Percentiles rank a stretch among this genome's conserved stretches.
phyloP scores from a whole-genome alignment of 2,888 invertebrate genomes.

The Stenichneumon culpator region DNA sequence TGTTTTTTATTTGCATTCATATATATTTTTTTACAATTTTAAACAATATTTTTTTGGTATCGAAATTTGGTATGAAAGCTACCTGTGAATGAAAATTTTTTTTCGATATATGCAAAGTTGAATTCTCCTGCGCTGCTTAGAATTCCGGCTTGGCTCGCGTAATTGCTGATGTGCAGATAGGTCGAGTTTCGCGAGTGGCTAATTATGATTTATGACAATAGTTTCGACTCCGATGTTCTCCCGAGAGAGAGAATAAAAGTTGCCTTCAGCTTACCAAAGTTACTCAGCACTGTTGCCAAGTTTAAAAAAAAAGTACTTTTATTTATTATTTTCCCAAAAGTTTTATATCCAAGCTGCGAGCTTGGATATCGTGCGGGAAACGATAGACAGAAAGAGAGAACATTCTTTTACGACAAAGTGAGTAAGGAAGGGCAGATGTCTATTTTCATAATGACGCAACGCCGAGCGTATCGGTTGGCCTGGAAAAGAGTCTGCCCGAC shows the following conservation, averaged over 20 bases:
- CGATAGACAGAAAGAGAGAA: background rate
- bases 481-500: background rate
- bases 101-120: background rate
- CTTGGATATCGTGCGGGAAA: background rate
- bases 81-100: background rate
- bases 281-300: background rate
- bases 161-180: background rate
- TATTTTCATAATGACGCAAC: slow-evolving; percentile 8
- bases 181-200: background rate
- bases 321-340: background rate
- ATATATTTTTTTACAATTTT: background rate
- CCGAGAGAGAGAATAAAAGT: background rate
- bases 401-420: background rate
- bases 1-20: background rate
- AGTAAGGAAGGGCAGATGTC: background rate
- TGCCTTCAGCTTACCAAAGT: background rate
- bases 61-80: background rate
- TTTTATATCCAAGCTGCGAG: background rate
- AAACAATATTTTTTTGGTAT: background rate
- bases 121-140: background rate
- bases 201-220: slow-evolving; percentile 9
- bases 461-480: slow-evolving; percentile 2
- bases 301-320: background rate
- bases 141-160: background rate
- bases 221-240: background rate